Base-by-base conservation (phyloP, 2,888 invertebrate species). In the Platynereis dumerilii region DNA sequence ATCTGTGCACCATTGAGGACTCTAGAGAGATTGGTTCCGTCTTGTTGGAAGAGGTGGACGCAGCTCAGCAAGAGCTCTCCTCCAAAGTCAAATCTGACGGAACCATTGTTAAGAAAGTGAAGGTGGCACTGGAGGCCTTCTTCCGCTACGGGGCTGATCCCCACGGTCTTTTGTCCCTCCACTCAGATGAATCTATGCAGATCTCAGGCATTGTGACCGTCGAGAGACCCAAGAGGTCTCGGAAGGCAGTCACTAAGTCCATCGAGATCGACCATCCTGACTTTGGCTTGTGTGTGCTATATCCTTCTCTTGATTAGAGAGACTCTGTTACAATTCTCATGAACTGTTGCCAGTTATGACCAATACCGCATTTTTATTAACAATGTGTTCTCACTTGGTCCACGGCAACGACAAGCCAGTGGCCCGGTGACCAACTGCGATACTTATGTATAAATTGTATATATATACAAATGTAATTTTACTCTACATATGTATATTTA, bases 141-240 rank as follows among this genome's bases (percentile, higher is more conserved):
- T 54, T 66, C 20, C 28, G 42, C 7, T 66, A 59, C 44, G 34
- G 45, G n/a, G 48, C 29, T n/a, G 44, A 54, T 7, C 44, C 27
- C 2, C 60, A 60, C 26, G 62, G 66, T 2, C n/a, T 48, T 12
- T 24, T 66, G 22, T 58, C 66, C 17, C 61, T 66, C 17, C 54
- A 17, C 27, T 26, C 52, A 12, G 39, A 62, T n/a, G 34, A 66
- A 24, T 29, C 34, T 3, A 29, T 57, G 12, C 26, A 34, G 26
- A 7, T 66, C 22, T 48, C 56, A 2, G 66, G 66, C 3, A 22
- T 58, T 2, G 66, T 61, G 2, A 24, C 52, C 26, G 22, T 45
- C 26, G 45, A 45, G 7, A 59, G 34, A 27, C 27, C 59, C 3
- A 45, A 44, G 45, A 26, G 59, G 3, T 22, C 44, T 27, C 15